Conservation (phyloP, 1,140 invertebrate genomes). For the Ostrea denselamellosa region DNA sequence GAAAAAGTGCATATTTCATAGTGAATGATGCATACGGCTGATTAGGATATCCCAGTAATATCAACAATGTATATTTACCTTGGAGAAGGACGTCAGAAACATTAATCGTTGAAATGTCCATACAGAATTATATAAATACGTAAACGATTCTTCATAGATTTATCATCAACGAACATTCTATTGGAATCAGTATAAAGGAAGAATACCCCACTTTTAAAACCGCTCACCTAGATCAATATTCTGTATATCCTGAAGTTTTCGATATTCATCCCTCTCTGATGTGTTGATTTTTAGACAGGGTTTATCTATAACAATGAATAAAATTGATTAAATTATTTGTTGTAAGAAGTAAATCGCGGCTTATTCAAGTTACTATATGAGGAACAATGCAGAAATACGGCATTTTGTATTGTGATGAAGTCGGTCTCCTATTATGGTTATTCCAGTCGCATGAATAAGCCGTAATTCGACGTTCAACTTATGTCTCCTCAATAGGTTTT, state of each 20-base stretch:
- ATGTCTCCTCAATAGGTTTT: not conserved
- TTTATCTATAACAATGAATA: slow-evolving; percentile 31
- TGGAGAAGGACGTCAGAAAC: not conserved
- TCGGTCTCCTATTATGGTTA: not conserved
- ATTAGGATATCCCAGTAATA: not conserved
- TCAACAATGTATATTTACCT: not conserved
- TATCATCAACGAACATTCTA: not conserved
- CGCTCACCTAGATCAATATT: not conserved
- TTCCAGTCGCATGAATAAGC: not conserved
- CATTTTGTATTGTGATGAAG: not conserved
- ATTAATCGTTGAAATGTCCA: not conserved
- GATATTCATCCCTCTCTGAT: not conserved
- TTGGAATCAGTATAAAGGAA: not conserved
- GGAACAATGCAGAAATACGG: not conserved
- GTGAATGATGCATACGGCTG: not conserved
- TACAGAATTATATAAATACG: not conserved
- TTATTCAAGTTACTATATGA: not conserved
- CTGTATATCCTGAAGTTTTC: not conserved
- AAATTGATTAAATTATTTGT: slow-evolving; percentile 24
- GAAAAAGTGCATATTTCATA: too few relatives aligned
- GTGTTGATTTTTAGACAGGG: not conserved
- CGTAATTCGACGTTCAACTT: not conserved
- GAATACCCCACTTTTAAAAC: not conserved
- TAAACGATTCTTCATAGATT: not conserved
- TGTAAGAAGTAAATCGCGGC: not conserved